Evolutionary conservation across 2,888 invertebrate genomes (phyloP).

Genomic region (Andrena praecox): DNA sequence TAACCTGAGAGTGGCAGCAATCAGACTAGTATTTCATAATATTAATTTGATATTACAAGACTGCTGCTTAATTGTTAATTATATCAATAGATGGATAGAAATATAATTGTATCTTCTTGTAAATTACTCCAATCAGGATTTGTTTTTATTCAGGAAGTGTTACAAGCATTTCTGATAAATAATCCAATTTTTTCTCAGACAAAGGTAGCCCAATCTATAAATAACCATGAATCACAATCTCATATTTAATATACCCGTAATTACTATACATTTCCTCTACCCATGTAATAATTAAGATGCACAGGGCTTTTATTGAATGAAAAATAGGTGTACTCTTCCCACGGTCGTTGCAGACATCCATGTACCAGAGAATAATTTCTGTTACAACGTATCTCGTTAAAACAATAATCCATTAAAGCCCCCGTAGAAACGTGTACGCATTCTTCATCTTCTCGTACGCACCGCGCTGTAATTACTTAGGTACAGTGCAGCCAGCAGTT

Average conservation of each 20-base stretch:
- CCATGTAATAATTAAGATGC: slow-evolving; percentile 23
- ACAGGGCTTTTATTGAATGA: slow-evolving; percentile 52
- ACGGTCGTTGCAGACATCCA: slow-evolving; percentile 32
- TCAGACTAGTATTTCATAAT: not conserved
- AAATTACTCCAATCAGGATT: not conserved
- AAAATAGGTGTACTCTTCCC: slow-evolving; percentile 41
- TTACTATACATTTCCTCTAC: not conserved
- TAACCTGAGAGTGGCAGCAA: not conserved
- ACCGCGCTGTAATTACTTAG: not conserved
- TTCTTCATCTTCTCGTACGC: slow-evolving; percentile 1
- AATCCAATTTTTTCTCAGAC: not conserved
- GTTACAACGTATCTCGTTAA: slow-evolving; percentile 24
- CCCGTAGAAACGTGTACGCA: slow-evolving; percentile 22
- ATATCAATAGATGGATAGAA: not conserved
- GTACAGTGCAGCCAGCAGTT: not conserved
- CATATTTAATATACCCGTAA: not conserved
- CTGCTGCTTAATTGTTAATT: not conserved
- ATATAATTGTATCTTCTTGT: too few relatives aligned
- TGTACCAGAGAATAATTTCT: slow-evolving; percentile 38
- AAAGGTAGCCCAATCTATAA: not conserved
- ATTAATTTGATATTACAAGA: not conserved
- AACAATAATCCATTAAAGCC: slow-evolving; percentile 52
- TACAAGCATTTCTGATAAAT: not conserved
- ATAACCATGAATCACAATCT: slow-evolving; percentile 2
- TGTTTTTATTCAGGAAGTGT: not conserved